Evolutionary conservation across 1,140 invertebrate genomes (phyloP), one percentile per base, ranked within the genome.

Genomic region (Manduca sexta): DNA sequence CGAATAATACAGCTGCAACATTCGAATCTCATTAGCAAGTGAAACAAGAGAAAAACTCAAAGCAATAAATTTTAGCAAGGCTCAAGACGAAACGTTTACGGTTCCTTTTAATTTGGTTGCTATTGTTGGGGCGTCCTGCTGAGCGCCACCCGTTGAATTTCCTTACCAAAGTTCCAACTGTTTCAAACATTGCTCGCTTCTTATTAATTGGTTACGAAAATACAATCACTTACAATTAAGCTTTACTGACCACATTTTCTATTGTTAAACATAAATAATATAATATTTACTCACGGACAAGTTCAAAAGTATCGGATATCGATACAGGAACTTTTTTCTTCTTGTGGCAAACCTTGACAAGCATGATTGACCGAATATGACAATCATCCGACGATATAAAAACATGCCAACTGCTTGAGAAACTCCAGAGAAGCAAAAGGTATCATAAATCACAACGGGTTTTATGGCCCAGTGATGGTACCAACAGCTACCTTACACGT

Each of bases 21-120:
- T 80, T 80, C 74, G 70, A 78, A 81, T 80, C 77, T 84, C 77
- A 84, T 84, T 84, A 83, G 75, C 63, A 67, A 70, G 58, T 61
- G 64, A 77, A 80, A 82, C 66, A 79, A 73, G 71, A 70, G 74
- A 78, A 76, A 80, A 81, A 72, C 67, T 74, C 45, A 49, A 56
- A 66, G 76, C 66, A 79, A 85, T 85, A 85, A 85, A 85, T 85
- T 85, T 71, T 77, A 74, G 82, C 82, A 74, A 71, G 69, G 69
- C 71, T 75, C 73, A 79, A 83, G 74, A 74, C 69, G 69, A 76
- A 78, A 74, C 74, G 65, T 77, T 84, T 84, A 81, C 73, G 69
- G 78, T 80, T 81, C 67, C 74, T 77, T 84, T 84, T 83, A 84
- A 84, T 84, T 83, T 80, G 76, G 79, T 76, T 72, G 69, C 72